Base-by-base conservation (phyloP, 2,797 vertebrate genomes). In the Mionectes olivaceus region DNA sequence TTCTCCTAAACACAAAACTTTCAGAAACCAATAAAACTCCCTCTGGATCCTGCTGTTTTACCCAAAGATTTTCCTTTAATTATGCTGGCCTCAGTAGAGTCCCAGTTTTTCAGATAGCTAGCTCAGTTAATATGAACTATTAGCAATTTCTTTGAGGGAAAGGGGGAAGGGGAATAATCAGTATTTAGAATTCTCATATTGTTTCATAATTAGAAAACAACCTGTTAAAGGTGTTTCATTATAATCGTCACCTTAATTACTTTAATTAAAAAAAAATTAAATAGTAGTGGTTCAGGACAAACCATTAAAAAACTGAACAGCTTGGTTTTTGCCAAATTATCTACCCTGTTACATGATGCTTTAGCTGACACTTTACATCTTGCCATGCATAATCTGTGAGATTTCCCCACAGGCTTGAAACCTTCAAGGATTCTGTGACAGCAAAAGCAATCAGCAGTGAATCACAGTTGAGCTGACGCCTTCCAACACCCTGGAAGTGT, bases 371-470 rank as follows among this genome's bases (percentile, higher is more conserved):
- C 64, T 55, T 75, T 63, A 71, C 37, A 68, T 74, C 60, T 91
- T 83, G 83, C 83, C 88, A 88, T 83, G n/a, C 37, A 64, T 86
- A 64, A 84, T 86, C 69, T 3, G 0, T 44, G 57, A 94, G 57
- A 94, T 93, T 93, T 83, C 73, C 92, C 86, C 5, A 11, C 68
- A 83, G 83, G 19, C 69, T 88, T 94, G 65, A 90, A 91, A 57
- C 49, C 61, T 81, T 83, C 81, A 90, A 91, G 33, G 69, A 81
- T 77, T 88, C 57, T 80, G 53, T 67, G 73, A 90, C 33, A 94
- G 73, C 39, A 88, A 91, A 93, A 91, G 83, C 69, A 90, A 81
- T 93, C 83, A 90, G 83, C 65, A 83, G 65, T 95, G 94, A 94
- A 95, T 90, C 86, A 81, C 69, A 93, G 80, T 37, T 93, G 83